Conservation (phyloP, 2,888 invertebrate genomes). For the Morpho achilles region DNA sequence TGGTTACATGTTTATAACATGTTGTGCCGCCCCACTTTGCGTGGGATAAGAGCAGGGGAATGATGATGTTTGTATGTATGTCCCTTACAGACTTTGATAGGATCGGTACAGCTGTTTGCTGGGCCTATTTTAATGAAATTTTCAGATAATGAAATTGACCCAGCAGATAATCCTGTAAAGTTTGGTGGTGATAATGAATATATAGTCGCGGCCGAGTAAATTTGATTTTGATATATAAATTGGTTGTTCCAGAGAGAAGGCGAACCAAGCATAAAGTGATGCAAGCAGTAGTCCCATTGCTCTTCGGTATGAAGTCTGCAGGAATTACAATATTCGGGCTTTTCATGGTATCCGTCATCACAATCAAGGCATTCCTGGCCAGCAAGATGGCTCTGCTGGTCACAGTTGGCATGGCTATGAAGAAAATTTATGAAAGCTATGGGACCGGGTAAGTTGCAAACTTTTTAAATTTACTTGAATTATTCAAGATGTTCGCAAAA, state of each 20-base stretch:
- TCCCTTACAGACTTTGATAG: too few species aligned
- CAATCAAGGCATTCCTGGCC: constrained; percentile 83
- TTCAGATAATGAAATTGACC: too few species aligned
- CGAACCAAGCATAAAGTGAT: constrained; percentile 80
- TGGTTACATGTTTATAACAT: too few species aligned
- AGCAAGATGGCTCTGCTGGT: constrained; percentile 84
- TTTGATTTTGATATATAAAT: too few species aligned
- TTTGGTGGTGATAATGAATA: too few species aligned
- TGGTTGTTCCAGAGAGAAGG: constrained; percentile 44
- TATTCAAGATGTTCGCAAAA: not conserved
- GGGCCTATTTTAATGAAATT: too few species aligned
- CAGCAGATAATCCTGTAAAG: too few species aligned
- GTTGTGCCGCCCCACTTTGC: too few species aligned
- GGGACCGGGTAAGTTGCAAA: constrained; percentile 52
- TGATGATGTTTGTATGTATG: too few species aligned
- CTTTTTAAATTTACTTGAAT: not conserved
- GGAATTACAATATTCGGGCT: constrained; percentile 81
- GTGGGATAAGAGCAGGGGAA: too few species aligned
- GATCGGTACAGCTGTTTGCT: too few species aligned
- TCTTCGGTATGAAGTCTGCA: constrained; percentile 84
- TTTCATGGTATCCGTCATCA: constrained; percentile 80
- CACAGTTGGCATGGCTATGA: constrained; percentile 79
- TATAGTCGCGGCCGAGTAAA: too few species aligned
- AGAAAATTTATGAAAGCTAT: constrained; percentile 80
- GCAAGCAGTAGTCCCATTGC: constrained; percentile 81